Evolutionary conservation across 2,888 invertebrate genomes (phyloP).

Genomic region (Neoaliturus tenellus): DNA sequence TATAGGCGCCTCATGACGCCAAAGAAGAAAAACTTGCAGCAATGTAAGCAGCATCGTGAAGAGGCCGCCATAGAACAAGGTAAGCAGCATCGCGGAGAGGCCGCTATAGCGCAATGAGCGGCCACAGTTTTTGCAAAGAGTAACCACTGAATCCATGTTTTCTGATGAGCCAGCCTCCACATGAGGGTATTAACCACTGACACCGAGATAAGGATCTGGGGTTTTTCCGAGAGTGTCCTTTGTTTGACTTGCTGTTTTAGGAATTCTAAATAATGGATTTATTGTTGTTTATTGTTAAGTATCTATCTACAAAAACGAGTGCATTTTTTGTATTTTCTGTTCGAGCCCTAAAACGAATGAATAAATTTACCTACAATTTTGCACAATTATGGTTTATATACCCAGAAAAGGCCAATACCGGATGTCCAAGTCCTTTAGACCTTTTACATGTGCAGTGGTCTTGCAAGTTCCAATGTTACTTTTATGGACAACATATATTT

Average conservation of each 20-base stretch:
- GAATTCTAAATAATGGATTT: no score
- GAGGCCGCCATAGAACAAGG: not conserved
- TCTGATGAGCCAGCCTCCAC: conserved; percentile 25
- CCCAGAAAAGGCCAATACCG: no score
- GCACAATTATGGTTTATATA: no score
- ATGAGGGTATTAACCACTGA: conserved; percentile 1
- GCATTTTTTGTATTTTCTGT: no score
- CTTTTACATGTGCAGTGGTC: no score
- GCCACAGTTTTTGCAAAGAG: conserved; percentile 2
- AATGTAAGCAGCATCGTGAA: not conserved
- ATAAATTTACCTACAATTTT: no score
- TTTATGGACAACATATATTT: no score
- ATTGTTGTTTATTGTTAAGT: no score
- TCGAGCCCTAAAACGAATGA: no score
- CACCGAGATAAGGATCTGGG: not conserved
- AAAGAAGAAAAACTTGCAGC: not conserved
- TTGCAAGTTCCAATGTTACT: no score
- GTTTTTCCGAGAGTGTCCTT: not conserved
- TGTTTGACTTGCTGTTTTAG: not conserved
- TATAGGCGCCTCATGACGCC: not conserved
- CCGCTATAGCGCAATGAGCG: conserved; percentile 20
- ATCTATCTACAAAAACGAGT: no score
- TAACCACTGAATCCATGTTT: conserved; percentile 39
- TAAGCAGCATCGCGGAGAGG: not conserved
- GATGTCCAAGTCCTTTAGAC: no score